Base-by-base conservation (phyloP, 1,140 invertebrate genomes). In the Calosoma granatense region DNA sequence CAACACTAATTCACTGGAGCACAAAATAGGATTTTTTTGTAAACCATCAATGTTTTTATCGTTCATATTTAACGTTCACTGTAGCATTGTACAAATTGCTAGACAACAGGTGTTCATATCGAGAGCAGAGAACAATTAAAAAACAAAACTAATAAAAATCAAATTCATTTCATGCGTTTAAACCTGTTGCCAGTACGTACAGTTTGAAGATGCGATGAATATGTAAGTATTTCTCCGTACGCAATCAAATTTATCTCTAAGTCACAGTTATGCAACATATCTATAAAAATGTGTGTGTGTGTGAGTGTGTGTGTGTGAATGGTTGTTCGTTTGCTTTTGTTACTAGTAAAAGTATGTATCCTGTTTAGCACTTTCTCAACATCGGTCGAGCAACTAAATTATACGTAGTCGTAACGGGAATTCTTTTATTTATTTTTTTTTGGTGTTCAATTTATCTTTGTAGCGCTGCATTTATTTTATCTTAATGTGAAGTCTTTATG, bases 21-120 rank as follows among this genome's bases (percentile, higher is more conserved):
- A 47, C 41, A 17, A 47, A 47, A 47, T 47, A 47, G 9, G 15
- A 47, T 11, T 47, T 47, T 47, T 47, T 47, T 30, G 14, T 30
- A 6, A 36, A 6, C n/a, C 26, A 36, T 36, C n/a, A 36, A 36
- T 36, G 6, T 36, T 36, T 6, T 36, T 36, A n/a, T n/a, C n/a
- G n/a, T n/a, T n/a, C n/a, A n/a, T n/a, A n/a, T n/a, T 36, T 36
- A 9, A 36, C n/a, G 26, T 36, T 36, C 26, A 36, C 26, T n/a
- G 26, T 9, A n/a, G 6, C 26, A 36, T 36, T 36, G 26, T 36
- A 36, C 26, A 36, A 36, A 36, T 36, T 36, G n/a, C 6, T 36
- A n/a, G 6, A 36, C 26, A 36, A 36, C 26, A 36, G 26, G 26
- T 36, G 26, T 36, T 36, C 26, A 36, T 36, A 36, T 36, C 26